Evolutionary conservation across 2,113 vertebrate genomes (phyloP), one percentile per base, ranked within the genome.

Genomic region (Nannobrachium achirus): DNA sequence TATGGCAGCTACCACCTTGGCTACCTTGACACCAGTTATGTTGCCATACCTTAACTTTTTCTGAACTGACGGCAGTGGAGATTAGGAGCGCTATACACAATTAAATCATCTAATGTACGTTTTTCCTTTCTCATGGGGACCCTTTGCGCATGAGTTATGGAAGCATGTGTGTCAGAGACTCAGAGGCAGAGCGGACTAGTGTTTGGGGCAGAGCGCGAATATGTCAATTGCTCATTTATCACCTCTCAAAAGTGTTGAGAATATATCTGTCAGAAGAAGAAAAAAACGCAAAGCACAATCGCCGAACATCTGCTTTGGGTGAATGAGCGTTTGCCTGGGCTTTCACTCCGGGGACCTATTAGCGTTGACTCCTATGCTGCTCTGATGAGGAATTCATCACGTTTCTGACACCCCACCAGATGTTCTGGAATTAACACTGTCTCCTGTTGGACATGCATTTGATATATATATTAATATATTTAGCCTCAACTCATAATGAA

Each of bases 351-450:
- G 89, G 87, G 93, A 90, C 85, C 85, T 80, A 85, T 92, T 92
- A 90, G 76, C 75, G 69, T 63, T 76, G 73, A 86, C 86, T 83
- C 79, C 63, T 69, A 76, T 83, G 75, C 81, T 77, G 81, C 86
- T 73, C 82, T 75, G 86, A 89, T 90, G 78, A 90, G 82, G 83
- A 83, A 91, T 92, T 89, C 89, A 89, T 93, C 90, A 90, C 63
- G 80, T 87, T 78, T 77, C 80, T 87, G 86, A 92, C 90, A 90
- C 78, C 73, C 39, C 52, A 74, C 80, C 91, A 91, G 90, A 91
- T 91, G 92, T 89, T 90, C 70, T 79, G 77, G 78, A 85, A 88
- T 89, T 81, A 83, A 72, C 63, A 66, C 40, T 74, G 85, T 83
- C 81, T 91, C 82, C 78, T 82, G 75, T 88, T 91, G 84, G 82